Percentiles rank a stretch among this genome's conserved stretches.
These are phyloP conservation scores for Drosophila pseudotakahashii DNA, from an alignment of 2,888 invertebrate species.

Conservation along the genomic window DNA sequence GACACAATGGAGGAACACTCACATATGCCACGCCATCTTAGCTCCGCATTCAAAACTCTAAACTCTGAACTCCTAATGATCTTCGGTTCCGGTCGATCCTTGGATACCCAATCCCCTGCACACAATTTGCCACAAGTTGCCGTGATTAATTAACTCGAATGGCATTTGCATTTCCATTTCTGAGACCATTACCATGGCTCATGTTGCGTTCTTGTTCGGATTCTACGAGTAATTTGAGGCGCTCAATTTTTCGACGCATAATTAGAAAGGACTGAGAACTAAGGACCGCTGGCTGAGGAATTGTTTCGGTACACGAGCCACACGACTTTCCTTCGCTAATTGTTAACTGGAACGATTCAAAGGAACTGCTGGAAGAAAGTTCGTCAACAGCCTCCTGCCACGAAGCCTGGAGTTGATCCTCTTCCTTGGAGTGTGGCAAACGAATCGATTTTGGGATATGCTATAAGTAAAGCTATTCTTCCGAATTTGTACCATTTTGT, in stretches of 20 bases:
- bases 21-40: slow-evolving; percentile 41
- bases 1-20: slow-evolving; percentile 48
- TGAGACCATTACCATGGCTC: slow-evolving; percentile 55
- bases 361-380: slow-evolving; percentile 18
- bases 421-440: slow-evolving; percentile 28
- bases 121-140: slow-evolving; percentile 62
- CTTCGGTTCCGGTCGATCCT: slow-evolving; percentile 68
- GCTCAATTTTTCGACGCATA: slow-evolving; percentile 61
- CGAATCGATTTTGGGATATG: slow-evolving; percentile 24
- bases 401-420: slow-evolving; percentile 15
- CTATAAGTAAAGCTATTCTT: slow-evolving; percentile 1
- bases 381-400: slow-evolving; percentile 8
- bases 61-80: slow-evolving; percentile 66
- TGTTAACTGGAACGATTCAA: slow-evolving; percentile 36
- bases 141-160: slow-evolving; percentile 68
- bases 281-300: slow-evolving; percentile 69
- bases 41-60: too few species aligned
- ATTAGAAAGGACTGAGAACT: slow-evolving; percentile 49
- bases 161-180: slow-evolving; percentile 53
- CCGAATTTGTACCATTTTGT: background rate
- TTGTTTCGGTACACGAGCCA: slow-evolving; percentile 60
- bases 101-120: slow-evolving; percentile 21
- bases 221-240: slow-evolving; percentile 58
- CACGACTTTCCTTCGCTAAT: slow-evolving; percentile 54
- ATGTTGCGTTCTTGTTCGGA: slow-evolving; percentile 63